These are phyloP conservation scores for Darevskia mixta DNA, from an alignment of 2,797 vertebrate genomes.

Conservation along the genomic window DNA sequence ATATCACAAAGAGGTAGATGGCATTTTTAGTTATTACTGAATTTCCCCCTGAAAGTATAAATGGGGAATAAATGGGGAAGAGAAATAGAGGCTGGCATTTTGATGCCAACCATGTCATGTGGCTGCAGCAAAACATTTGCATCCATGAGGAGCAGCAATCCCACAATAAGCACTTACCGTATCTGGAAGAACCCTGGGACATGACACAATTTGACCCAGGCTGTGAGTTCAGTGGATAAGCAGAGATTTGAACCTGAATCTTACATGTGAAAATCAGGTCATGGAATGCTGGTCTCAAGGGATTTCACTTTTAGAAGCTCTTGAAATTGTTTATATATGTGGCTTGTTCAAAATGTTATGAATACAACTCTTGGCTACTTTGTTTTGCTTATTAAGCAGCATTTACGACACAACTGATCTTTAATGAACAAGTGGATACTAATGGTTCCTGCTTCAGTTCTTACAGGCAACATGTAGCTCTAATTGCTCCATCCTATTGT, in stretches of 20 bases:
- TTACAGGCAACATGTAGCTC: slow-evolving; percentile 44
- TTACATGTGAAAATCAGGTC: slow-evolving; percentile 8
- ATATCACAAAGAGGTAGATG: no score
- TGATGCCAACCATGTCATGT: no score
- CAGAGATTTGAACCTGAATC: not conserved
- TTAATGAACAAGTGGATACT: slow-evolving; percentile 63
- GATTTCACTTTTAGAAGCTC: slow-evolving; percentile 62
- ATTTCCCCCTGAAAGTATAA: no score
- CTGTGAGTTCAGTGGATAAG: not conserved
- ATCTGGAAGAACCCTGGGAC: no score
- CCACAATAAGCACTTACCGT: no score
- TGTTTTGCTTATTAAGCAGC: slow-evolving; percentile 73
- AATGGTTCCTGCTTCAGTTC: slow-evolving; percentile 57
- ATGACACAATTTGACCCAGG: not conserved
- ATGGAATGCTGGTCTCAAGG: slow-evolving; percentile 58
- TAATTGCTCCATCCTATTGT: not conserved
- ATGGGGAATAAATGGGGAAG: no score
- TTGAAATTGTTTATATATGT: slow-evolving; percentile 70
- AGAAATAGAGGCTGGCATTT: no score
- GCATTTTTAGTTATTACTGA: no score
- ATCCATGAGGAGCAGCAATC: no score
- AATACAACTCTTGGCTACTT: slow-evolving; percentile 73
- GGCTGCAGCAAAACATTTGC: no score
- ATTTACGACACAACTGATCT: slow-evolving; percentile 73
- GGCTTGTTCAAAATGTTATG: slow-evolving; percentile 69